These are phyloP conservation scores for Stichodactyla mertensii DNA, from an alignment of 64 coral and sea anemone genomes.

Conservation along the genomic window DNA sequence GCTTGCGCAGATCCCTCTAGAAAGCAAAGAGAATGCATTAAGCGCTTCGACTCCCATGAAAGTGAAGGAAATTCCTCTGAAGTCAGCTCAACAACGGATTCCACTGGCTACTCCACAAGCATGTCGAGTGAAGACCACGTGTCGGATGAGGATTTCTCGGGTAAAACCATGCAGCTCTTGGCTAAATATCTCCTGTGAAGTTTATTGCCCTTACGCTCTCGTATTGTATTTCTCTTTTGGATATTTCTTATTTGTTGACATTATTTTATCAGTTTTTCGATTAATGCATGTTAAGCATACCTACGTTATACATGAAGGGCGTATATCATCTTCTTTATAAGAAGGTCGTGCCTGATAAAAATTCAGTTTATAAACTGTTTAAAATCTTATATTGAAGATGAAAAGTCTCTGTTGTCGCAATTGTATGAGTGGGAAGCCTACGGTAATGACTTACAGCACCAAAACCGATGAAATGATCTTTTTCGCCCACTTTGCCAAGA, in stretches of 20 bases:
- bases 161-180: slow-evolving; percentile 8
- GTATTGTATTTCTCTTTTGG: neutral
- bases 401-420: neutral
- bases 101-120: neutral
- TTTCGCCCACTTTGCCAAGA: too few relatives aligned
- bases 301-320: neutral
- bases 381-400: neutral
- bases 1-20: neutral
- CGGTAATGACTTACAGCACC: neutral
- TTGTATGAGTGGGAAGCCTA: neutral
- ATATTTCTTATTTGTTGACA: neutral
- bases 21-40: neutral
- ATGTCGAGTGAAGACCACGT: slow-evolving; percentile 17
- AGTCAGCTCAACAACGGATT: slow-evolving; percentile 16
- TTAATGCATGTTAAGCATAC: neutral
- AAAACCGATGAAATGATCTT: too few relatives aligned
- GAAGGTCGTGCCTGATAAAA: neutral
- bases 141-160: slow-evolving; percentile 25
- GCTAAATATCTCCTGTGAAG: neutral
- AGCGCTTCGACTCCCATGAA: slow-evolving; percentile 3
- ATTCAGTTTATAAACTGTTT: too few relatives aligned
- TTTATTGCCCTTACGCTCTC: neutral
- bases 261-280: neutral
- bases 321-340: neutral
- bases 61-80: slow-evolving; percentile 24